Percentiles rank a stretch among this genome's conserved stretches.
These are phyloP conservation scores for Thripadectes ignobilis DNA, from an alignment of 2,797 vertebrate genomes.

Conservation along the genomic window DNA sequence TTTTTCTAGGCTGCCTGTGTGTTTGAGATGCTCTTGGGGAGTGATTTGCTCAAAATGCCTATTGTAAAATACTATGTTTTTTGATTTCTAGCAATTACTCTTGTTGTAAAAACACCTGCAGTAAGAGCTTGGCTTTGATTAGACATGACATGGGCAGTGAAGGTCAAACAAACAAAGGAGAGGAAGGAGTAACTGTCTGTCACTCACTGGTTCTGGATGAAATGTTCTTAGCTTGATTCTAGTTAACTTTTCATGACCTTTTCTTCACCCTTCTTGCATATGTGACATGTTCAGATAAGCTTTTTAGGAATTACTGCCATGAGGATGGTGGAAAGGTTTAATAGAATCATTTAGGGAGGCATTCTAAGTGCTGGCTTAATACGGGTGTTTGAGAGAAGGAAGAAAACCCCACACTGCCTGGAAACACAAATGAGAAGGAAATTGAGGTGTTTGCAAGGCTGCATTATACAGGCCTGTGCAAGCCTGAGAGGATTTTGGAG, in stretches of 20 bases:
- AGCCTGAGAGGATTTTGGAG: neutral
- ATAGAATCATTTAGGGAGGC: neutral
- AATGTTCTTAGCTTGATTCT: neutral
- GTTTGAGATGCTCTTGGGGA: neutral
- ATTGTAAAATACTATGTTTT: neutral
- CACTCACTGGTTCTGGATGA: neutral
- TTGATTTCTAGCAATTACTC: neutral
- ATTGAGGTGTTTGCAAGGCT: neutral
- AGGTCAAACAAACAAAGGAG: conserved; percentile 11
- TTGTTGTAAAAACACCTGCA: neutral
- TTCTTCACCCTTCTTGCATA: neutral
- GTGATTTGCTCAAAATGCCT: neutral
- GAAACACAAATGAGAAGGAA: neutral
- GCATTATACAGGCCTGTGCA: neutral
- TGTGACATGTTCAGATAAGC: neutral
- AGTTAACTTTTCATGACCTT: neutral
- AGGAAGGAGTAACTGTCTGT: neutral
- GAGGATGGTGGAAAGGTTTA: neutral
- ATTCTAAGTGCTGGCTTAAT: neutral
- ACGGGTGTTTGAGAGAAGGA: neutral
- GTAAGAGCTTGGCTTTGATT: neutral
- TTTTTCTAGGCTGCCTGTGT: neutral
- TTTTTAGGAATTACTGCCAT: neutral
- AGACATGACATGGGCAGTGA: neutral
- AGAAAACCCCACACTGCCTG: neutral